Percentiles rank a stretch among this genome's conserved stretches.
Evolutionary conservation across 1,140 invertebrate genomes (phyloP).

Genomic region (Drosophila murphyi): DNA sequence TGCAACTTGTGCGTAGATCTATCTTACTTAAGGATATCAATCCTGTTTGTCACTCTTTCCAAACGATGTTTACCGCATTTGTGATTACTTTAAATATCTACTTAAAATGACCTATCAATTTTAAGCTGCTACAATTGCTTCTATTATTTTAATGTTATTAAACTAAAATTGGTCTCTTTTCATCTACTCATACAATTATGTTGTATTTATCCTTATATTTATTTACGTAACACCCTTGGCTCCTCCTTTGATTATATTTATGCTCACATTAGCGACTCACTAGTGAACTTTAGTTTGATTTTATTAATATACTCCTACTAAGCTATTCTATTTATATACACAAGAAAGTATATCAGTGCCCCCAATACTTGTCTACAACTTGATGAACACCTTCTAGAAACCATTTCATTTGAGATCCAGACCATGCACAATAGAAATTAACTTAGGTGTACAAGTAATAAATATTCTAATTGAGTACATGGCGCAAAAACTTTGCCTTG

Average conservation of each 20-base stretch:
- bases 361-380: not conserved
- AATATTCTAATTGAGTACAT: slow-evolving; percentile 43
- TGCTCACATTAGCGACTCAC: not conserved
- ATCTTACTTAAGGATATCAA: no score
- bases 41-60: no score
- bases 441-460: slow-evolving; percentile 37
- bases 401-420: slow-evolving; percentile 13
- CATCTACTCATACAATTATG: no score
- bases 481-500: slow-evolving; percentile 14
- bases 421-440: slow-evolving; percentile 27
- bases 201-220: no score
- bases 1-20: not conserved
- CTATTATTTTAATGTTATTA: no score
- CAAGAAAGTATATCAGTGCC: not conserved
- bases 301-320: not conserved
- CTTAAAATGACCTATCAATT: no score
- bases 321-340: not conserved
- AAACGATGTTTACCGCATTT: no score
- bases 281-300: not conserved
- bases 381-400: not conserved
- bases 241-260: not conserved
- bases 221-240: no score
- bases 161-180: no score
- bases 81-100: no score
- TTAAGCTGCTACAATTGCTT: no score